Percentiles rank a stretch among this genome's conserved stretches.
Conservation (phyloP, 2,888 invertebrate species). For the Harpalus rufipes region DNA sequence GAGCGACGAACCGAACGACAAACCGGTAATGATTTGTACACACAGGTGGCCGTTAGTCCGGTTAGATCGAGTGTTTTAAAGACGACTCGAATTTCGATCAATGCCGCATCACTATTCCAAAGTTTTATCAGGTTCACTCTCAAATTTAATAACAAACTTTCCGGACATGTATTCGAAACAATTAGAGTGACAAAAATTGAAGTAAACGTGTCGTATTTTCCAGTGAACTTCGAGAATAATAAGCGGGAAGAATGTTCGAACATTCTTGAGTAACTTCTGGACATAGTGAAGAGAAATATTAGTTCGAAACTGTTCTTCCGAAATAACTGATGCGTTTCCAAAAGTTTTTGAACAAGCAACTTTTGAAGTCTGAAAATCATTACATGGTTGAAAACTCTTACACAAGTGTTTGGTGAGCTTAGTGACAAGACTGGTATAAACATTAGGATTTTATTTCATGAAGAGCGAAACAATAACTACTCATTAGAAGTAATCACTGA, state of each 20-base stretch:
- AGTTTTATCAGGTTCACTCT: not conserved
- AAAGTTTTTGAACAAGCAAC: constrained; percentile 28
- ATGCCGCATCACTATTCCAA: not conserved
- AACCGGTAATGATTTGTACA: constrained; percentile 64
- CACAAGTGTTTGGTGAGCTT: not conserved
- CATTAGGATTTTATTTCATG: constrained; percentile 11
- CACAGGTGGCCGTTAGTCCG: constrained; percentile 43
- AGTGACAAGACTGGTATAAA: constrained; percentile 8
- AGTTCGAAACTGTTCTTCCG: constrained; percentile 31
- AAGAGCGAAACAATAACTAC: constrained; percentile 47
- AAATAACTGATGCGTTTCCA: constrained; percentile 49
- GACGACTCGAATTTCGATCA: constrained; percentile 53
- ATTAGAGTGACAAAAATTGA: constrained; percentile 16
- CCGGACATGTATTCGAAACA: constrained; percentile 2
- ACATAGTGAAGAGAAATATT: constrained; percentile 50
- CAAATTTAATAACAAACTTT: constrained; percentile 26
- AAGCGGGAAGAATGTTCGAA: constrained; percentile 23
- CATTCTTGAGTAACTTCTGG: constrained; percentile 25
- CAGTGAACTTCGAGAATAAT: constrained; percentile 33
- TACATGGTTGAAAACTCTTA: constrained; percentile 29
- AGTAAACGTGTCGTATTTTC: constrained; percentile 20
- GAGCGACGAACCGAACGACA: constrained; percentile 34
- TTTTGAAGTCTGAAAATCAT: constrained; percentile 27
- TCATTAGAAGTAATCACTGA: constrained; percentile 58
- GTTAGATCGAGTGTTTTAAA: constrained; percentile 52